Evolutionary conservation across 2,797 vertebrate genomes (phyloP).

Genomic region (Schizopygopsis malacanthus): DNA sequence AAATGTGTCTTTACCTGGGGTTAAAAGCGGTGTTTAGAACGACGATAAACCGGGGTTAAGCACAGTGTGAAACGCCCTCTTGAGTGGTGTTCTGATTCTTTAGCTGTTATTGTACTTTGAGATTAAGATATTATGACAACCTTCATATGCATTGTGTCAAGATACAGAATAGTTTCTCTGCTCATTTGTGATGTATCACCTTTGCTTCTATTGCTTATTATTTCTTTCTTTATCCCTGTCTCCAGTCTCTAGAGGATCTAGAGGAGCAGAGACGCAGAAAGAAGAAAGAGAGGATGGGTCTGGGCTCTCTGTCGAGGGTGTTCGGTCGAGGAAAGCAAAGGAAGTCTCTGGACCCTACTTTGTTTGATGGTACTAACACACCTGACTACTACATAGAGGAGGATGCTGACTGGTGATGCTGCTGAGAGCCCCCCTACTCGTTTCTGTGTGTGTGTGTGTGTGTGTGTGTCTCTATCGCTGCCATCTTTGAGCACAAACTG

Average conservation of each 20-base stretch:
- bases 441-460: conserved; percentile 33
- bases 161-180: background rate
- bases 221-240: conserved; percentile 42
- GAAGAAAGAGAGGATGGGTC: conserved; percentile 98
- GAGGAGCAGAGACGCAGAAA: conserved; percentile 99
- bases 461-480: conserved; percentile 45
- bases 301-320: conserved; percentile 96
- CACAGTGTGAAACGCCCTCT: too few species aligned
- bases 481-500: conserved; percentile 56
- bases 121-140: conserved; percentile 1
- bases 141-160: background rate
- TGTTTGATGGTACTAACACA: conserved; percentile 95
- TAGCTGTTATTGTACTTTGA: background rate
- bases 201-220: conserved; percentile 48
- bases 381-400: conserved; percentile 99
- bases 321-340: conserved; percentile 97
- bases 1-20: too few species aligned
- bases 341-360: conserved; percentile 95
- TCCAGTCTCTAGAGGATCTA: conserved; percentile 97
- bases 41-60: too few species aligned
- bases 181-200: conserved; percentile 33
- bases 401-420: conserved; percentile 96
- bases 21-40: too few species aligned
- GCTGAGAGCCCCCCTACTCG: conserved; percentile 55
- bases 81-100: background rate